These are phyloP conservation scores for Verasper variegatus DNA, from an alignment of 2,113 vertebrate species.

Conservation along the genomic window DNA sequence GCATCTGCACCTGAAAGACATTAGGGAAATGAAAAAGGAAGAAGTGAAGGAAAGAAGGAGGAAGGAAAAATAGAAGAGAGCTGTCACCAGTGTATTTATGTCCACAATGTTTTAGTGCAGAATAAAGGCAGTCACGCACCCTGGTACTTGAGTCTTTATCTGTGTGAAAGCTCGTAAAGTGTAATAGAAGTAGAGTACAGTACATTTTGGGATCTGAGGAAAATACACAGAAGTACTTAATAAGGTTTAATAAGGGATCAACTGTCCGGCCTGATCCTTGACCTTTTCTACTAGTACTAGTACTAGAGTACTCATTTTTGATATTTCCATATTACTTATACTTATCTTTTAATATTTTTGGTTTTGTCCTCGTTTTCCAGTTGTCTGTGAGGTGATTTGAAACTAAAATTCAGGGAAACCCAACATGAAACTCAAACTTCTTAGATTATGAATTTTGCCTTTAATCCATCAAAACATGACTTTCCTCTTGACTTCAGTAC, in stretches of 20 bases:
- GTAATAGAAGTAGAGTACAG: neutral
- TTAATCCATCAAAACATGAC: too few relatives aligned
- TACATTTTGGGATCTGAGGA: neutral
- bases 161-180: neutral
- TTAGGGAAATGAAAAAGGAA: neutral
- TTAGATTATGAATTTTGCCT: too few relatives aligned
- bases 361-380: too few relatives aligned
- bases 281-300: too few relatives aligned
- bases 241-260: conserved; percentile 12
- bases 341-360: too few relatives aligned
- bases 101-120: neutral
- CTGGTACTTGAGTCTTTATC: neutral
- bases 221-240: conserved; percentile 13
- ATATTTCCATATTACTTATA: too few relatives aligned
- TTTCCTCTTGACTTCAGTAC: too few relatives aligned
- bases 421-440: too few relatives aligned
- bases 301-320: too few relatives aligned
- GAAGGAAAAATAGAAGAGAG: neutral
- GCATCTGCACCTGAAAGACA: neutral
- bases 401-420: too few relatives aligned
- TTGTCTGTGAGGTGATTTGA: too few relatives aligned
- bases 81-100: neutral
- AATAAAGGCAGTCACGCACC: neutral
- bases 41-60: neutral
- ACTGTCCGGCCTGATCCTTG: too few relatives aligned